A percentile compares a stretch with the other conserved stretches of the same genome.
These are phyloP conservation scores for Choristoneura rosaceana DNA, from an alignment of 2,888 invertebrate genomes.

Conservation along the genomic window DNA sequence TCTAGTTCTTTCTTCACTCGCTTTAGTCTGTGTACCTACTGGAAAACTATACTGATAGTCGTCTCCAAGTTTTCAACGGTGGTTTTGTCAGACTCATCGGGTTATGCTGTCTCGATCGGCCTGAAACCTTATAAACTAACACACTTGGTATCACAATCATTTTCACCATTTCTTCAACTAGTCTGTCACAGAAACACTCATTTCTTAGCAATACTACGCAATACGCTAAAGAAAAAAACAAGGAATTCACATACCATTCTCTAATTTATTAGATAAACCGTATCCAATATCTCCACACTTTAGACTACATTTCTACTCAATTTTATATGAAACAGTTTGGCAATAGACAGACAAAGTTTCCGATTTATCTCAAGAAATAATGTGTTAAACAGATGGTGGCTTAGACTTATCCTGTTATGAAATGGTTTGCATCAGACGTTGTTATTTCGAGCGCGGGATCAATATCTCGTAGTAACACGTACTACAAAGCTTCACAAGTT, in stretches of 20 bases:
- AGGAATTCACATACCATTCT: not conserved
- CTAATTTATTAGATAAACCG: not conserved
- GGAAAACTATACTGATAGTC: too few species aligned
- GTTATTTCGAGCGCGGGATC: conserved; percentile 29
- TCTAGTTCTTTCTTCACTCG: too few species aligned
- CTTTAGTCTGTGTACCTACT: too few species aligned
- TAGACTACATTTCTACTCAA: not conserved
- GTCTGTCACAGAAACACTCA: too few species aligned
- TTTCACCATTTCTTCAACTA: too few species aligned
- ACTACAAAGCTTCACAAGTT: conserved; percentile 23
- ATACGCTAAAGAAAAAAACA: not conserved
- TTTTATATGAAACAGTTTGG: not conserved
- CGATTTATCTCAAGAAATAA: not conserved
- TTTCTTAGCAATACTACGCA: not conserved
- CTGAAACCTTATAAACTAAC: too few species aligned
- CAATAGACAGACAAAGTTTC: conserved; percentile 1
- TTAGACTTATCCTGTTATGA: conserved; percentile 30
- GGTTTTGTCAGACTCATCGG: too few species aligned
- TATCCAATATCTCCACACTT: not conserved
- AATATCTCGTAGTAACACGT: conserved; percentile 23
- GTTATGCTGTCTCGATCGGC: too few species aligned
- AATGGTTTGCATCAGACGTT: conserved; percentile 27
- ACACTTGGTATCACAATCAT: too few species aligned
- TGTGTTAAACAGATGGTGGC: conserved; percentile 22
- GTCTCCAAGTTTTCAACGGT: too few species aligned